These are phyloP conservation scores for Scophthalmus maximus DNA, from an alignment of 2,113 vertebrate species.

Conservation along the genomic window DNA sequence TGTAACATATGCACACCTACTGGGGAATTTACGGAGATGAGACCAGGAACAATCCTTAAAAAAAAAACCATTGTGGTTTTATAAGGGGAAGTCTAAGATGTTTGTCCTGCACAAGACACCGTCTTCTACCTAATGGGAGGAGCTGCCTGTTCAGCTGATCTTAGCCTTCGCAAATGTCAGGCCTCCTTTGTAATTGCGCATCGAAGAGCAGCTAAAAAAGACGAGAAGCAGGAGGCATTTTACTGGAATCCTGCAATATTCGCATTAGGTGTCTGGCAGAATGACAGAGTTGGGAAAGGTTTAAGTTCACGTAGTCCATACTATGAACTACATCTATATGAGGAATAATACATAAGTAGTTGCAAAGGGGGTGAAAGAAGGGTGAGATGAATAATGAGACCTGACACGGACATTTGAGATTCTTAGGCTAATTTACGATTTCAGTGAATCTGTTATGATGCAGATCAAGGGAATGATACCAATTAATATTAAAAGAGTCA, in stretches of 20 bases:
- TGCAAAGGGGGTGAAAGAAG: neutral
- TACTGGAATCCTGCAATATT: neutral
- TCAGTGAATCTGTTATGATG: neutral
- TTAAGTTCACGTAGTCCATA: neutral
- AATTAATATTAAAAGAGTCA: neutral
- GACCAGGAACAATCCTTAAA: neutral
- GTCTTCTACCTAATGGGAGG: neutral
- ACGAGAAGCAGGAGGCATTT: slow-evolving; percentile 8
- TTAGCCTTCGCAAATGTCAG: slow-evolving; percentile 24
- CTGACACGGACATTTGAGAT: neutral
- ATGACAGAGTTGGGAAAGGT: neutral
- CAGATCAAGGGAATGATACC: neutral
- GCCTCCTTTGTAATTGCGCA: neutral
- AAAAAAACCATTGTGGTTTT: neutral
- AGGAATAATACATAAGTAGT: neutral
- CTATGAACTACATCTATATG: neutral
- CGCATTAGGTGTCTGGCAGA: neutral
- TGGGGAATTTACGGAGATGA: neutral
- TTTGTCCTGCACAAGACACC: neutral
- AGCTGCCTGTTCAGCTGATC: slow-evolving; percentile 7
- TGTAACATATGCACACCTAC: neutral
- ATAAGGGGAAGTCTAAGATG: neutral
- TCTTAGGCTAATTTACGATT: neutral
- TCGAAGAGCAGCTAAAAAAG: neutral
- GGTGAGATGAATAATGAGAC: neutral